Conservation (phyloP, 2,797 vertebrate species). For the Cyprinodon diabolis region DNA sequence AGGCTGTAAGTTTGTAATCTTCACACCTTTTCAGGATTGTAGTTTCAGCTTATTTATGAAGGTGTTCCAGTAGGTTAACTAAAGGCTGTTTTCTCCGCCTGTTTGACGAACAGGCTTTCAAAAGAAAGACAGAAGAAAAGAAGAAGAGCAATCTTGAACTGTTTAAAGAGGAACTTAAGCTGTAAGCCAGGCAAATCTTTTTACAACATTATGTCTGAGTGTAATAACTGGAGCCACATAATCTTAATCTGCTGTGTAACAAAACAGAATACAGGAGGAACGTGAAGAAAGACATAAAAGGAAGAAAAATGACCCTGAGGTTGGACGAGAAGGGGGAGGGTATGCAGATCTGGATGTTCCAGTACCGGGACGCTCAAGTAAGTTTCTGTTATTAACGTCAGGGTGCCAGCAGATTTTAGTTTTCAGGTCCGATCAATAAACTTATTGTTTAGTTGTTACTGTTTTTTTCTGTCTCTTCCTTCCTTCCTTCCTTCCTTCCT, state of each 20-base stretch:
- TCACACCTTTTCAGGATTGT: background rate
- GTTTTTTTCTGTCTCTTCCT: background rate
- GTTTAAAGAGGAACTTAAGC: conserved; percentile 86
- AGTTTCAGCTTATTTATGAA: background rate
- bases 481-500: background rate
- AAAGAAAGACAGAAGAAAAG: conserved; percentile 83
- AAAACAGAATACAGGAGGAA: conserved; percentile 84
- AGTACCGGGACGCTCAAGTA: conserved; percentile 78
- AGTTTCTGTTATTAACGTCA: conserved; percentile 21
- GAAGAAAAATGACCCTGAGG: conserved; percentile 78
- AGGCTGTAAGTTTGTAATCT: conserved; percentile 71
- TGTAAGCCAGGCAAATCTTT: conserved; percentile 67
- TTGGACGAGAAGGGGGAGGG: conserved; percentile 43
- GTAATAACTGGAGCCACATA: background rate
- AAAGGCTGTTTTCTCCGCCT: conserved; percentile 1
- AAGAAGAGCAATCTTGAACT: conserved; percentile 87
- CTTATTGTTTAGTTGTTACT: background rate
- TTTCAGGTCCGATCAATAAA: background rate
- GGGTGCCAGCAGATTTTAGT: background rate
- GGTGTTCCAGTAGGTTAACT: background rate
- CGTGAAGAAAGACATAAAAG: conserved; percentile 83
- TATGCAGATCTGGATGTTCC: conserved; percentile 72
- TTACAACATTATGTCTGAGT: background rate
- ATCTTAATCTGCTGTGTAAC: background rate
- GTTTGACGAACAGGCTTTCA: conserved; percentile 66